Percentiles rank a stretch among this genome's conserved stretches.
Evolutionary conservation across 1,140 invertebrate genomes (phyloP).

Genomic region (Neelides sp.): DNA sequence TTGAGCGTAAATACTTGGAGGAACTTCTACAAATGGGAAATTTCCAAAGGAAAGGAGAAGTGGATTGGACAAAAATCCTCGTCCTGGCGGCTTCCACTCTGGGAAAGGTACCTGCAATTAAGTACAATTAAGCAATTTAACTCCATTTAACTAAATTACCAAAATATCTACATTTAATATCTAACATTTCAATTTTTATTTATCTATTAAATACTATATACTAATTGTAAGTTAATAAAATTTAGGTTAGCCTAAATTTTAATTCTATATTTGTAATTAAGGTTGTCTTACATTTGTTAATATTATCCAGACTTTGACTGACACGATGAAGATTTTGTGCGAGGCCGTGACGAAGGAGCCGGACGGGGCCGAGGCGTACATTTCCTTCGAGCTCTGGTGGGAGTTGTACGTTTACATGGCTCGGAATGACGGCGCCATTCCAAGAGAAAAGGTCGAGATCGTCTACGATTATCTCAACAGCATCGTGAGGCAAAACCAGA

Average conservation of each 20-base stretch:
- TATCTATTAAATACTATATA: neutral
- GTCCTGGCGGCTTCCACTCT: slow-evolving; percentile 50
- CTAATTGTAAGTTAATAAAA: slow-evolving; percentile 1
- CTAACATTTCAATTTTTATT: no score
- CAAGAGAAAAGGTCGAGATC: neutral
- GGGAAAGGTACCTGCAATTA: slow-evolving; percentile 38
- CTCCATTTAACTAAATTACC: no score
- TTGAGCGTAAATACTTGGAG: slow-evolving; percentile 46
- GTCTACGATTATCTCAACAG: slow-evolving; percentile 13
- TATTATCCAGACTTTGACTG: slow-evolving; percentile 49
- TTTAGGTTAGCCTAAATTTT: neutral
- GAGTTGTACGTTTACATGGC: slow-evolving; percentile 56
- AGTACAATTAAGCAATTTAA: no score
- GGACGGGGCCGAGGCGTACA: slow-evolving; percentile 60
- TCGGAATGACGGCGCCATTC: slow-evolving; percentile 45
- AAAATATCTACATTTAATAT: no score
- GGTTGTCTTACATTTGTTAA: neutral
- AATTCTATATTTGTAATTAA: slow-evolving; percentile 1
- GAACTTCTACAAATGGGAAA: slow-evolving; percentile 49
- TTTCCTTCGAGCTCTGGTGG: slow-evolving; percentile 52
- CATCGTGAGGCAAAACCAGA: slow-evolving; percentile 6
- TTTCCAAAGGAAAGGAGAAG: slow-evolving; percentile 40
- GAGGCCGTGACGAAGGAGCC: slow-evolving; percentile 66
- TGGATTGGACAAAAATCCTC: slow-evolving; percentile 53
- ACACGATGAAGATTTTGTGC: slow-evolving; percentile 66